Evolutionary conservation across 2,797 vertebrate species (phyloP).

Genomic region (Clarias laeviceps): DNA sequence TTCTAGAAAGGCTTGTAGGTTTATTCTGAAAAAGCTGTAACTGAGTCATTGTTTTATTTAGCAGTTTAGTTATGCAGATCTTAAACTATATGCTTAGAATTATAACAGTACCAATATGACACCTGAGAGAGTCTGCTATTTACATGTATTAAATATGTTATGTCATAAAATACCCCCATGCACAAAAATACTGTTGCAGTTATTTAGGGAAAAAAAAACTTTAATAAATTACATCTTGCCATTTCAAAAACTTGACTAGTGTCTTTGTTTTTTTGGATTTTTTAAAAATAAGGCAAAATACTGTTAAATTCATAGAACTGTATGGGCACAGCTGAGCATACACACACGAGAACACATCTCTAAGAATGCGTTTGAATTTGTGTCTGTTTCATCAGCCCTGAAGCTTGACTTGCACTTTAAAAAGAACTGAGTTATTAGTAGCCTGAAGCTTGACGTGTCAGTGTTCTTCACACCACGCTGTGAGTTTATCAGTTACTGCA

Average conservation of each 20-base stretch:
- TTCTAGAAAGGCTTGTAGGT: neutral
- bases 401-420: constrained; percentile 5
- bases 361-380: neutral
- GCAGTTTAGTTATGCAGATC: neutral
- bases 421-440: constrained; percentile 6
- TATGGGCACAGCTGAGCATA: neutral
- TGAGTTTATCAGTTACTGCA: constrained; percentile 22
- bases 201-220: neutral
- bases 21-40: neutral
- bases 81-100: constrained; percentile 29
- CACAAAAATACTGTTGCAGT: constrained; percentile 4
- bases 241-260: constrained; percentile 14
- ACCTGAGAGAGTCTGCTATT: neutral
- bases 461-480: neutral
- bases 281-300: neutral
- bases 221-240: constrained; percentile 25
- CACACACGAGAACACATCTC: constrained; percentile 16
- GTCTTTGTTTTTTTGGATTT: constrained; percentile 1
- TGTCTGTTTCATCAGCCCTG: neutral
- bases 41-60: neutral
- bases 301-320: neutral
- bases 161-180: neutral
- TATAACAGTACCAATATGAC: neutral
- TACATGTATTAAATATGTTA: neutral
- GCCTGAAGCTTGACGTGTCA: constrained; percentile 6